Evolutionary conservation across 1,140 invertebrate genomes (phyloP).

Genomic region (Subanguina moxae): DNA sequence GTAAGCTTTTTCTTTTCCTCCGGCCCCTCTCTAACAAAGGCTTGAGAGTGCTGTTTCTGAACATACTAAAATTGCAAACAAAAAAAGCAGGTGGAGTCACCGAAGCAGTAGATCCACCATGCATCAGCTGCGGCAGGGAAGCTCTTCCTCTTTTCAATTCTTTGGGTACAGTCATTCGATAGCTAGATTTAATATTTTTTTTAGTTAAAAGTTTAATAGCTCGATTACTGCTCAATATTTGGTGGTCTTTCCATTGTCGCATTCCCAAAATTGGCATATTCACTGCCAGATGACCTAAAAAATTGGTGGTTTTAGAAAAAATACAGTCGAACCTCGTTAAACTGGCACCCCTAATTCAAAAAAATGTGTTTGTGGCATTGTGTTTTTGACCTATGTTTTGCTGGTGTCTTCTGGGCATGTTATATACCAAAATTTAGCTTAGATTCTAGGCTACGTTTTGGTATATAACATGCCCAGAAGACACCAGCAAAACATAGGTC

Average conservation of each 20-base stretch:
- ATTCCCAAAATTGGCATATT: background rate
- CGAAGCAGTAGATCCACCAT: background rate
- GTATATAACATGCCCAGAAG: too few species aligned
- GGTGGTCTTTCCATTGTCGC: slow-evolving; percentile 13
- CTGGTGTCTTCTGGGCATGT: too few species aligned
- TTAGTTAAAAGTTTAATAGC: too few species aligned
- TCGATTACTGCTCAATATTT: background rate
- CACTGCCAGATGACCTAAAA: background rate
- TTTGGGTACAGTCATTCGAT: slow-evolving; percentile 5
- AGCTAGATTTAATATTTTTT: too few species aligned
- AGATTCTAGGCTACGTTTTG: too few species aligned
- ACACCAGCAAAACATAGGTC: too few species aligned
- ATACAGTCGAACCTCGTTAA: too few species aligned
- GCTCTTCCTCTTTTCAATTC: slow-evolving; percentile 1
- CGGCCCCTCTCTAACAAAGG: background rate
- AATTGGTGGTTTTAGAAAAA: too few species aligned
- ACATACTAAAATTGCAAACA: background rate
- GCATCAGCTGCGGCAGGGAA: slow-evolving; percentile 11
- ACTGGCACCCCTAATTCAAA: too few species aligned
- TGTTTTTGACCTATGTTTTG: too few species aligned
- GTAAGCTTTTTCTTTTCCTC: background rate
- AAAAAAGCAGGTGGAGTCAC: background rate
- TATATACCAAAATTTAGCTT: too few species aligned
- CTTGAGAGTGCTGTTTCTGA: background rate
- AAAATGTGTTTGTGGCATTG: too few species aligned